Evolutionary conservation across 1,140 invertebrate genomes (phyloP).

Genomic region (Drosophila tropicalis): DNA sequence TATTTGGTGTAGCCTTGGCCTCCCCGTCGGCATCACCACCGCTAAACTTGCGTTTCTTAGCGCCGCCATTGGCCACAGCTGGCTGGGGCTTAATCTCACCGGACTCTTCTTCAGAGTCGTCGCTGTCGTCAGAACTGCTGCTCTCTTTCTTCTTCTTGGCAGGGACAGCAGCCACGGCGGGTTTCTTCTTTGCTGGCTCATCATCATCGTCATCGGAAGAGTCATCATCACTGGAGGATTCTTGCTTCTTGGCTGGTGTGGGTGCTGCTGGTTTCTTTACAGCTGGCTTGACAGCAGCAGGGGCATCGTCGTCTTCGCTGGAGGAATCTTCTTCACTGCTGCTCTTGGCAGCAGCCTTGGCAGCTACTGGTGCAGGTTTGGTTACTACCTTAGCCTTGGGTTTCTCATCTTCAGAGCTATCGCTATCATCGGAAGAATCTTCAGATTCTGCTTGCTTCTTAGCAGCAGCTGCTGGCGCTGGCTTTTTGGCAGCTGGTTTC

Average conservation of each 20-base stretch:
- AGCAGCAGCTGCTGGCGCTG: constrained; percentile 13
- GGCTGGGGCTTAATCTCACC: constrained; percentile 54
- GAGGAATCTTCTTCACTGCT: constrained; percentile 47
- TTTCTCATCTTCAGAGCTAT: constrained; percentile 57
- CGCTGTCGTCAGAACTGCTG: constrained; percentile 54
- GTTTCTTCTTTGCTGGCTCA: constrained; percentile 47
- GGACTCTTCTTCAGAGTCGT: constrained; percentile 59
- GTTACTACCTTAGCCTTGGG: constrained; percentile 44
- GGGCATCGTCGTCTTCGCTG: constrained; percentile 66
- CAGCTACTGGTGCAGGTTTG: constrained; percentile 13
- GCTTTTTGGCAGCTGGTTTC: constrained; percentile 52
- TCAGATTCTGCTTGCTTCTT: constrained; percentile 52
- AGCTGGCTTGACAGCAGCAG: constrained; percentile 65
- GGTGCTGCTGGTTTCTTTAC: constrained; percentile 55
- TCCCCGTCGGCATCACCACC: constrained; percentile 60
- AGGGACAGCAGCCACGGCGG: constrained; percentile 19
- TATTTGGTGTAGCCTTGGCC: constrained; percentile 66
- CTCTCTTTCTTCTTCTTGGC: constrained; percentile 61
- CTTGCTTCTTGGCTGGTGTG: constrained; percentile 75
- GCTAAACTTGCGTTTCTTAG: constrained; percentile 77
- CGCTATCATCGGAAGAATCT: constrained; percentile 60
- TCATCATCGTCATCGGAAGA: constrained; percentile 65
- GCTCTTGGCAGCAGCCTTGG: constrained; percentile 38
- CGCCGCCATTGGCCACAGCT: constrained; percentile 48
- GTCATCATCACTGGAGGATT: constrained; percentile 83